These are phyloP conservation scores for Neopelma chrysocephalum DNA, from an alignment of 2,797 vertebrate species.

Conservation along the genomic window DNA sequence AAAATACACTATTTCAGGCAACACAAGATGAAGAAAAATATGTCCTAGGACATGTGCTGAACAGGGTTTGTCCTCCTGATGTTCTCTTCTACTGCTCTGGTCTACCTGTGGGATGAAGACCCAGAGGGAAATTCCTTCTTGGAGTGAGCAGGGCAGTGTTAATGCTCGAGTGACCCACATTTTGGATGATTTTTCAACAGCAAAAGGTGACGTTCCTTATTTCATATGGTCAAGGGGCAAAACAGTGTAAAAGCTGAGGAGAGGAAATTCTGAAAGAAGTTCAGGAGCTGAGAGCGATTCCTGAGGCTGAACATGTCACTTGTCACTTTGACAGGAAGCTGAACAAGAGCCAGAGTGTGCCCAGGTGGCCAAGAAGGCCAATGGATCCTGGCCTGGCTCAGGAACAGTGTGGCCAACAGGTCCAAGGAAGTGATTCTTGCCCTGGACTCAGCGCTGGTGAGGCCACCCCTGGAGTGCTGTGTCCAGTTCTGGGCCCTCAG, in stretches of 20 bases:
- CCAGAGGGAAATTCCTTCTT: background rate
- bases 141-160: background rate
- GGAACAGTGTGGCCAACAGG: too few species aligned
- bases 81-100: background rate
- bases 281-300: background rate
- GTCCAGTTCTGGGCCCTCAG: too few species aligned
- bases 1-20: background rate
- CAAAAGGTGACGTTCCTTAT: background rate
- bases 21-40: background rate
- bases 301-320: background rate
- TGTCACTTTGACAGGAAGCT: background rate
- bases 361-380: too few species aligned
- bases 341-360: too few species aligned
- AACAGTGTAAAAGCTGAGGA: background rate
- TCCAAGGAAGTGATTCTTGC: too few species aligned
- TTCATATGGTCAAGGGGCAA: background rate
- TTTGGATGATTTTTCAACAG: background rate
- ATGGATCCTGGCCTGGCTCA: too few species aligned
- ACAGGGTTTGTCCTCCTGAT: background rate
- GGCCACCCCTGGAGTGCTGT: too few species aligned
- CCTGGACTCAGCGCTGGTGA: too few species aligned
- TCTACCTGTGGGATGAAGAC: background rate
- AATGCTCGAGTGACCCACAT: background rate
- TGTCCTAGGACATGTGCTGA: background rate
- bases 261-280: background rate